A percentile compares a stretch with the other conserved stretches of the same genome.
phyloP scores from a whole-genome alignment of 2,113 vertebrate species.

The Hemicordylus capensis region DNA sequence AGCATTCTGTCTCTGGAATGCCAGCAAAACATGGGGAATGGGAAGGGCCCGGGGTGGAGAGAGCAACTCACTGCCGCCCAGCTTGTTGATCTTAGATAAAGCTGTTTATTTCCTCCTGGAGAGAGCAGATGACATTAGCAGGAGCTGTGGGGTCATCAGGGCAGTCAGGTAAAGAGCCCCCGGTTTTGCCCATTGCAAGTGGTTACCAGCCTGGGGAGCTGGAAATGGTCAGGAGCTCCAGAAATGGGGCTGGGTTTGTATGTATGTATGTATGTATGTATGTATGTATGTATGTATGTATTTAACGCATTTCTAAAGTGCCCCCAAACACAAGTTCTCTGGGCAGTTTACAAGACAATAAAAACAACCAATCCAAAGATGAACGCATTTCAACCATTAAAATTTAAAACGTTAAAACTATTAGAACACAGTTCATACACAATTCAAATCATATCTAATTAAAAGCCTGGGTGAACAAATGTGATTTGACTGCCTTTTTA shows the following conservation, averaged over 20 bases:
- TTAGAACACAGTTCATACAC: no score
- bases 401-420: no score
- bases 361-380: no score
- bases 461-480: no score
- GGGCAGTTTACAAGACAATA: no score
- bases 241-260: no score
- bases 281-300: no score
- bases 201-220: background rate
- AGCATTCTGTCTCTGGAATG: background rate
- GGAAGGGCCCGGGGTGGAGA: background rate
- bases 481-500: no score
- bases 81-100: slow-evolving; percentile 5
- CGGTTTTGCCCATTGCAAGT: background rate
- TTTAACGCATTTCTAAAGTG: no score
- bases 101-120: background rate
- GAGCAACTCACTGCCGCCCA: background rate
- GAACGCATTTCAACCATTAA: background rate
- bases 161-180: background rate
- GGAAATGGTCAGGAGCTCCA: background rate
- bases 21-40: background rate
- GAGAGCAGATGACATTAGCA: background rate
- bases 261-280: no score
- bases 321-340: no score
- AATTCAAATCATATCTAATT: no score
- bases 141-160: background rate